Percentiles rank a stretch among this genome's conserved stretches.
Evolutionary conservation across 2,888 invertebrate genomes (phyloP).

Genomic region (Thyatira batis): DNA sequence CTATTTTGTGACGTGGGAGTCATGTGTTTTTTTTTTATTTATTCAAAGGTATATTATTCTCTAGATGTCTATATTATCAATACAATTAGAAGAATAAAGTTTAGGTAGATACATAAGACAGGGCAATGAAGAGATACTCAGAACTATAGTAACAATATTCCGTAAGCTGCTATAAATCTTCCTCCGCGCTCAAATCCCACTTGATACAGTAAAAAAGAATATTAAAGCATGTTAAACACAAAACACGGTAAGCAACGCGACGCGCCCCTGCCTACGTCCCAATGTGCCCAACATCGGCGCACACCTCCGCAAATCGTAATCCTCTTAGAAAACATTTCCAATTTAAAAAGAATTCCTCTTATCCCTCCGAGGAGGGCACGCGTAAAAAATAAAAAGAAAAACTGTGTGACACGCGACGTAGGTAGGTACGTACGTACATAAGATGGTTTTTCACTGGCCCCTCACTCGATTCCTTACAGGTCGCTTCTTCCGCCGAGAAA

Average conservation of each 20-base stretch:
- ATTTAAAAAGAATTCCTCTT: conserved; percentile 82
- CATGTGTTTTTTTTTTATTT: no score
- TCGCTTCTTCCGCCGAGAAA: conserved; percentile 79
- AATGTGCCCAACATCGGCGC: conserved; percentile 52
- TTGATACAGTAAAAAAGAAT: conserved; percentile 44
- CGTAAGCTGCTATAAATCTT: neutral
- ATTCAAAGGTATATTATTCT: no score
- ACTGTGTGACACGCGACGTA: conserved; percentile 68
- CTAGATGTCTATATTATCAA: no score
- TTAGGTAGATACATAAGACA: no score
- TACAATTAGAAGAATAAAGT: no score
- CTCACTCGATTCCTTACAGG: conserved; percentile 78
- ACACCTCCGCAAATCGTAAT: conserved; percentile 81
- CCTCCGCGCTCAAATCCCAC: conserved; percentile 30
- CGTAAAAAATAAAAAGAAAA: conserved; percentile 81
- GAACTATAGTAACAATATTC: no score
- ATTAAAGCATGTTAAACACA: conserved; percentile 62
- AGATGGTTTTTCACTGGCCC: conserved; percentile 60
- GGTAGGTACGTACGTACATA: conserved; percentile 48
- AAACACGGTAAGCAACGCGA: conserved; percentile 57
- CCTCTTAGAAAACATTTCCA: conserved; percentile 83
- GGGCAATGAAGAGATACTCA: no score
- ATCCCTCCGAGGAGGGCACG: conserved; percentile 77
- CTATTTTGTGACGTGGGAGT: neutral
- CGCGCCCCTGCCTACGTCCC: conserved; percentile 70